Conservation (phyloP, 2,888 invertebrate species). For the Drosophila niveifrons region DNA sequence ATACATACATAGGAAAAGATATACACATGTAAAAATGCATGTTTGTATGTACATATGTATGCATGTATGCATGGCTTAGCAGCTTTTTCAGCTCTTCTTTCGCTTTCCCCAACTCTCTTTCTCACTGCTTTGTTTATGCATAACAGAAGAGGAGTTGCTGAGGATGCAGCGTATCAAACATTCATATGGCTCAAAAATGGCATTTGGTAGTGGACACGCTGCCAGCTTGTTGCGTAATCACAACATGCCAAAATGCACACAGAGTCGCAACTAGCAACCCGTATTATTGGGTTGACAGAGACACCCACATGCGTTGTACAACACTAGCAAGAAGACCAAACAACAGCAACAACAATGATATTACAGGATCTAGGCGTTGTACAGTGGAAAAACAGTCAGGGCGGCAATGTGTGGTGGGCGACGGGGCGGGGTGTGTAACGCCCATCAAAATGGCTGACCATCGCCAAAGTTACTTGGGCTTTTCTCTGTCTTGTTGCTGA, state of each 20-base stretch:
- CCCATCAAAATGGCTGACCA: constrained; percentile 60
- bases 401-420: not conserved
- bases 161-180: constrained; percentile 56
- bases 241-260: constrained; percentile 26
- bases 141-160: constrained; percentile 20
- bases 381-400: not conserved
- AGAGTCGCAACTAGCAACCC: constrained; percentile 13
- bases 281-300: constrained; percentile 9
- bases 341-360: constrained; percentile 30
- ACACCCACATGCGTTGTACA: constrained; percentile 50
- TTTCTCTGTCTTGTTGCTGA: constrained; percentile 63
- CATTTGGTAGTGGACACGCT: constrained; percentile 41
- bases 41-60: constrained; percentile 12
- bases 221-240: constrained; percentile 69
- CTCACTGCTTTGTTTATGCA: constrained; percentile 16
- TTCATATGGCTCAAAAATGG: constrained; percentile 62
- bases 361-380: constrained; percentile 20
- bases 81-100: constrained; percentile 3
- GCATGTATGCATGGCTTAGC: constrained; percentile 37
- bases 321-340: constrained; percentile 15
- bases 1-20: not conserved
- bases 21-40: not conserved
- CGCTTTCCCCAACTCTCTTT: not conserved
- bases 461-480: constrained; percentile 63
- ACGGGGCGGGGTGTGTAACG: constrained; percentile 4